Evolutionary conservation across 2,888 invertebrate genomes (phyloP), one percentile per base, ranked within the genome.

Genomic region (Colostygia pectinataria): DNA sequence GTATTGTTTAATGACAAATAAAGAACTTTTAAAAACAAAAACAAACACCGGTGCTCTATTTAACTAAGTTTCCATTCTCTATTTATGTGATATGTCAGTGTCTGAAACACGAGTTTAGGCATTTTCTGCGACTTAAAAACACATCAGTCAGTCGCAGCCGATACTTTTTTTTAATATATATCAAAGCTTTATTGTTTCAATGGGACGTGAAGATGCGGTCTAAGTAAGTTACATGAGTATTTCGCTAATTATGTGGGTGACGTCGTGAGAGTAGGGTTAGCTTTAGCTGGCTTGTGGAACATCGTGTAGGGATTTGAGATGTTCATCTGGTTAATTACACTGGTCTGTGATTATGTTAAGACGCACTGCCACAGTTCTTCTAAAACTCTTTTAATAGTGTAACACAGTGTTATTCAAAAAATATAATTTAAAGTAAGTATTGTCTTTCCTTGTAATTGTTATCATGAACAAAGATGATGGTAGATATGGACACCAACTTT

Each of bases 211-310:
- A 44, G 32, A 41, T 41, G 15, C 15, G 33, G 33, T 27, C 27
- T 24, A 23, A 31, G 15, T 34, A 42, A 33, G 33, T 42, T 33
- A 42, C 42, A 18, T 18, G 10, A 33, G 33, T 33, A 10, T 42
- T 33, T 42, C 18, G 12, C 18, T 12, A 34, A 42, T 33, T 42
- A 42, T 34, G 18, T 5, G 33, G 25, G 25, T 42, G 33, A 31
- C 20, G 23, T 40, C 12, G 14, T 13, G 14, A 31, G 20, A 28
- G n/a, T n/a, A 28, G 28, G 31, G 23, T 31, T 15, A 9, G 32
- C 12, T 6, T n/a, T 12, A 5, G 4, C n/a, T 18, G 32, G 15
- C 18, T 32, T 15, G 2, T 32, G 32, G 9, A 25, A 14, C 18
- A n/a, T n/a, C n/a, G 15, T 9, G 15, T 32, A 4, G 18, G 9